Evolutionary conservation across 2,888 invertebrate species (phyloP).

Genomic region (Rotaria sp.): DNA sequence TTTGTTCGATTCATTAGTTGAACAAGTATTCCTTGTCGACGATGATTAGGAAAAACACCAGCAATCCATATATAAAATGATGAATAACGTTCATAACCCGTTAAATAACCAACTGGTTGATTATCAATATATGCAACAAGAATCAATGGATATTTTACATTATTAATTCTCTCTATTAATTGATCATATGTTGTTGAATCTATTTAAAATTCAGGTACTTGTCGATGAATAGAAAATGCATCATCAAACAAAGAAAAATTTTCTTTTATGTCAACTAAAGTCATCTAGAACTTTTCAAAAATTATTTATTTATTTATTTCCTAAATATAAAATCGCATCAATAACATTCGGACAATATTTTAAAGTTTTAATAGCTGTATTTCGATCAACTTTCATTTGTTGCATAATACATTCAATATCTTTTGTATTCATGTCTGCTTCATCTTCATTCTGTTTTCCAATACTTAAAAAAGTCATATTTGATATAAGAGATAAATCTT

Average conservation of each 20-base stretch:
- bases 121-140: not conserved
- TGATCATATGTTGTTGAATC: not conserved
- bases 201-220: not conserved
- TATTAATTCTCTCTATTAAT: not conserved
- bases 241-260: not conserved
- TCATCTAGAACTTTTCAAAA: not conserved
- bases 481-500: conserved; percentile 41
- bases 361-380: conserved; percentile 45
- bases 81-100: not conserved
- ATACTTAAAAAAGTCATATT: conserved; percentile 47
- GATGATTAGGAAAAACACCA: not conserved
- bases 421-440: conserved; percentile 44
- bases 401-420: conserved; percentile 47
- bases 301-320: conserved; percentile 32
- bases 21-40: not conserved
- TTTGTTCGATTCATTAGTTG: not conserved
- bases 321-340: conserved; percentile 46
- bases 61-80: not conserved
- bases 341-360: conserved; percentile 44
- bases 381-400: conserved; percentile 46
- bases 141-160: not conserved
- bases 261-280: not conserved
- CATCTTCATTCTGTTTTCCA: conserved; percentile 45
- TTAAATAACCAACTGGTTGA: not conserved
- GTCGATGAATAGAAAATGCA: not conserved